Percentiles rank a stretch among this genome's conserved stretches.
These are phyloP conservation scores for Pipa parva DNA, from an alignment of 2,113 vertebrate species.

Conservation along the genomic window DNA sequence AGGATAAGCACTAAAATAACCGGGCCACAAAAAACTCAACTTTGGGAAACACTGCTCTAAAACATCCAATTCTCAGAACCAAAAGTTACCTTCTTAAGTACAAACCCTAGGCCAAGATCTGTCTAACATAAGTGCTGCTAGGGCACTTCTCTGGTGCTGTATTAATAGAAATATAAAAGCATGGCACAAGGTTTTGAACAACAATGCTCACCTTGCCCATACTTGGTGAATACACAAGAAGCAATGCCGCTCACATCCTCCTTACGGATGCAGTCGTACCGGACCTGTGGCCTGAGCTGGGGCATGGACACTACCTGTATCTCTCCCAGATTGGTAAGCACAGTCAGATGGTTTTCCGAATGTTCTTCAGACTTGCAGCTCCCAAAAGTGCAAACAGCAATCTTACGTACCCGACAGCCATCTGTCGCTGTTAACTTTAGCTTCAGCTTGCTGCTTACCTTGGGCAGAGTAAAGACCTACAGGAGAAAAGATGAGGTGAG, in stretches of 20 bases:
- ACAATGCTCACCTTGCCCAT: slow-evolving; percentile 77
- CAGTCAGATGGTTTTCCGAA: slow-evolving; percentile 77
- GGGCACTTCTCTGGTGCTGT: too few species aligned
- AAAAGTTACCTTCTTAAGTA: too few species aligned
- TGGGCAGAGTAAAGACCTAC: slow-evolving; percentile 90
- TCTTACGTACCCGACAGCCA: slow-evolving; percentile 84
- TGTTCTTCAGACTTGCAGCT: slow-evolving; percentile 81
- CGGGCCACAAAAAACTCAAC: too few species aligned
- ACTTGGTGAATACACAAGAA: slow-evolving; percentile 94
- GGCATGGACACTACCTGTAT: slow-evolving; percentile 89
- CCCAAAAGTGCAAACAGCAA: slow-evolving; percentile 78
- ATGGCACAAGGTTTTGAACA: background rate
- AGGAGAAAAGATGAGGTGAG: background rate
- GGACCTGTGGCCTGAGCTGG: slow-evolving; percentile 85
- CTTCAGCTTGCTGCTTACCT: slow-evolving; percentile 90
- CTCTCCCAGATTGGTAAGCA: slow-evolving; percentile 92
- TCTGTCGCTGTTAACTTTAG: slow-evolving; percentile 90
- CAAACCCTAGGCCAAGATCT: too few species aligned
- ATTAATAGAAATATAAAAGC: too few species aligned
- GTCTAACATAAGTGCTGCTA: too few species aligned
- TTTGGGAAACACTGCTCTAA: too few species aligned
- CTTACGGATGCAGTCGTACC: slow-evolving; percentile 86
- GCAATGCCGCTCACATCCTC: slow-evolving; percentile 96
- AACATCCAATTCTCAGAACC: too few species aligned
- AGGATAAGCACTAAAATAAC: too few species aligned